Percentiles rank a stretch among this genome's conserved stretches.
phyloP scores from a whole-genome alignment of 2,797 vertebrate genomes.

The Acanthurus tractus region DNA sequence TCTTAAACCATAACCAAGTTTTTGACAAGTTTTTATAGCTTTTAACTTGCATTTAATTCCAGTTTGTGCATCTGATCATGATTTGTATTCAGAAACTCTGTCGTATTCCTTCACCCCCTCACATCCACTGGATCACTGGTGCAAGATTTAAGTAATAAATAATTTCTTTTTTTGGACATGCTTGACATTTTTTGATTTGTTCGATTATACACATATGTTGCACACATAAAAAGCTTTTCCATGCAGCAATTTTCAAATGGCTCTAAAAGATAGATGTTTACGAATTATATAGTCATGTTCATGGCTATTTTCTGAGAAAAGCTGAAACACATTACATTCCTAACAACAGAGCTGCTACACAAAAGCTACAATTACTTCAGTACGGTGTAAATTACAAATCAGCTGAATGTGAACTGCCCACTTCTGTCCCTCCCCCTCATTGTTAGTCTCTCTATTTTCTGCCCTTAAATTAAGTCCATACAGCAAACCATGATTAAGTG shows the following conservation, averaged over 20 bases:
- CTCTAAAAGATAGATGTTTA: no score
- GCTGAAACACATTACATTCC: slow-evolving; percentile 1
- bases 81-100: neutral
- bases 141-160: no score
- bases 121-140: no score
- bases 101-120: neutral
- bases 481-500: neutral
- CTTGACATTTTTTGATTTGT: no score
- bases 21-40: neutral
- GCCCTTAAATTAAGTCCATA: neutral
- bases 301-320: neutral
- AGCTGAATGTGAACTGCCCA: neutral
- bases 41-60: neutral
- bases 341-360: slow-evolving; percentile 16
- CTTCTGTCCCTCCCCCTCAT: neutral
- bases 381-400: slow-evolving; percentile 11
- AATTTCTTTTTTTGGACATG: no score
- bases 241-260: no score
- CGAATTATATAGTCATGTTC: neutral
- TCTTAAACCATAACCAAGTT: neutral
- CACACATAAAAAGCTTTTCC: no score
- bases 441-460: slow-evolving; percentile 18
- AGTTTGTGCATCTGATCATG: neutral
- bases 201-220: no score
- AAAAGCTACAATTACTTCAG: slow-evolving; percentile 25